Evolutionary conservation across 2,888 invertebrate genomes (phyloP), one percentile per base, ranked within the genome.

Genomic region (Drymonia ruficornis): DNA sequence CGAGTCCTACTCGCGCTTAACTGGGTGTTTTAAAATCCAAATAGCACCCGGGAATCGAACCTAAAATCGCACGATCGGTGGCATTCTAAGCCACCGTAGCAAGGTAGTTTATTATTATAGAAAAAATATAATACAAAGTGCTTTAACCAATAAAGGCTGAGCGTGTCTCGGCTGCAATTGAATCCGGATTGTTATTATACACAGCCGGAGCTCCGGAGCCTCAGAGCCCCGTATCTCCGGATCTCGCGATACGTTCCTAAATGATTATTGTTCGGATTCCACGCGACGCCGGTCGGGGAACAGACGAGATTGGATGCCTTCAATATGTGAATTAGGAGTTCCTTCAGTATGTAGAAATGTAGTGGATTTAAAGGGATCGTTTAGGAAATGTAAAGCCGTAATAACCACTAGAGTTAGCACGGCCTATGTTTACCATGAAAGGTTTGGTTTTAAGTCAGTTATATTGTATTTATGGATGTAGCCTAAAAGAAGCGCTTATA

Each of bases 141-240:
- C 36, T 36, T 11, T n/a, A 36, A 36, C 36, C 43, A 4, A 43
- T 43, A 19, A 19, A 43, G 12, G 43, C 19, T 49, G 15, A n/a
- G 15, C 29, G 42, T 36, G 42, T 28, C 42, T 29, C 29, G 42
- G 16, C 7, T 19, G 13, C 49, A 40, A 49, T 49, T 49, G 49
- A 42, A 42, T 29, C 13, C 15, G 40, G 28, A 49, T 49, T 42
- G 49, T 49, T 49, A 42, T 49, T 49, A 38, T 38, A 49, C 49
- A 49, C 16, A 42, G 43, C 43, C 16, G 40, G 16, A 9, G 40
- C 40, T 40, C 40, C 40, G n/a, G n/a, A n/a, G 13, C 36, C 9
- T 11, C 31, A 9, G 31, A 31, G 9, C 31, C 12, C 31, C 31
- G 31, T 31, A 31, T 31, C 31, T 36, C 36, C 36, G 36, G 36